Evolutionary conservation across 2,113 vertebrate genomes (phyloP).

Genomic region (Macaca fascicularis): DNA sequence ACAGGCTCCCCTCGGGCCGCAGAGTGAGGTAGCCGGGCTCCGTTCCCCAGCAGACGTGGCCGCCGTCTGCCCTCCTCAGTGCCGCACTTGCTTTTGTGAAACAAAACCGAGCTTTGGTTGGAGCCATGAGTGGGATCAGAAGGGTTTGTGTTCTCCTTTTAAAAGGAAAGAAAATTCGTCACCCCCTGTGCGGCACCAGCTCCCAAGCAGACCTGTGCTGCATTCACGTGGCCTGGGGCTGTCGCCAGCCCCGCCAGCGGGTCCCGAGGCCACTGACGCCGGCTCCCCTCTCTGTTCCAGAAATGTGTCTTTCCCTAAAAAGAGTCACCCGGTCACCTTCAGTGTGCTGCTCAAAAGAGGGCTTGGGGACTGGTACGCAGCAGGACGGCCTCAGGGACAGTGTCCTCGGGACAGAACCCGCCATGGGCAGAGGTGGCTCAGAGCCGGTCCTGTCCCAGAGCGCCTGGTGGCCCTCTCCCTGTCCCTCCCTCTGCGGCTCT

Average conservation of each 20-base stretch:
- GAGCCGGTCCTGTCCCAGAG: too few species aligned
- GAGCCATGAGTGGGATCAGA: not conserved
- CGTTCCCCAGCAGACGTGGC: not conserved
- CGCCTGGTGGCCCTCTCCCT: rapidly evolving
- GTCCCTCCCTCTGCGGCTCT: too few species aligned
- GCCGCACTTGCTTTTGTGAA: too few species aligned
- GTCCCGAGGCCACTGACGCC: not conserved
- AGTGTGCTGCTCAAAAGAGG: not conserved
- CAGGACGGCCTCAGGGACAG: rapidly evolving
- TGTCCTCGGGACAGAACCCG: not conserved
- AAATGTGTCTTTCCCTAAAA: not conserved
- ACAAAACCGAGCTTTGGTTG: not conserved
- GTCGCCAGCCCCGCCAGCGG: too few species aligned
- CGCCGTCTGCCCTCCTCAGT: not conserved
- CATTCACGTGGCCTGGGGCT: not conserved
- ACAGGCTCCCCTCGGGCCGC: not conserved
- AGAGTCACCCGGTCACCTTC: not conserved
- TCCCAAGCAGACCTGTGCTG: not conserved
- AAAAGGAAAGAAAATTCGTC: not conserved
- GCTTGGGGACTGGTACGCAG: rapidly evolving
- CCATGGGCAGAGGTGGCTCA: not conserved
- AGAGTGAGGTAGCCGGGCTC: not conserved
- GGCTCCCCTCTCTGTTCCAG: not conserved
- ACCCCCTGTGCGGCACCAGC: not conserved
- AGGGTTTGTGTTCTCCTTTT: not conserved